Evolutionary conservation across 53 echinoderm and acorn worm genomes (phyloP).

Genomic region (Hippasteria phrygiana): DNA sequence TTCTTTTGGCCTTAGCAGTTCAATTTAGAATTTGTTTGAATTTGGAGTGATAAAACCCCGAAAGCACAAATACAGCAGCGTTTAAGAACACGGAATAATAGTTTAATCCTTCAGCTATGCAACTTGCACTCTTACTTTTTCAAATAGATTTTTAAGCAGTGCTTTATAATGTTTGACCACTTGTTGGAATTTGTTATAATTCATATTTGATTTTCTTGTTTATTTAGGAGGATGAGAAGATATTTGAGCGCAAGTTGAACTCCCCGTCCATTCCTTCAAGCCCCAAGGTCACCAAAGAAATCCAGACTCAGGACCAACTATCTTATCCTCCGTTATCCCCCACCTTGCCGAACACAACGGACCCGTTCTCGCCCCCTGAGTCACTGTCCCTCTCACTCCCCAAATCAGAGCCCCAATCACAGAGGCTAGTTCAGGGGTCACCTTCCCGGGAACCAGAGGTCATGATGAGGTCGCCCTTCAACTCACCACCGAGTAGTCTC

Average conservation of each 20-base stretch:
- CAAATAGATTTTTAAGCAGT: no score
- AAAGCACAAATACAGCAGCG: no score
- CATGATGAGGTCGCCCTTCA: constrained; percentile 2
- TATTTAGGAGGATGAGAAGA: constrained; percentile 58
- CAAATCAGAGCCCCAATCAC: constrained; percentile 23
- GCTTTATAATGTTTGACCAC: neutral
- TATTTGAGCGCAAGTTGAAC: constrained; percentile 18
- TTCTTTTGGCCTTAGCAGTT: no score
- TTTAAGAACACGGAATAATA: no score
- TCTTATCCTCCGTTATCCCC: neutral
- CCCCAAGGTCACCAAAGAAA: constrained; percentile 23
- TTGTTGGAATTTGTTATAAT: neutral
- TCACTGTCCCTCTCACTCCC: neutral
- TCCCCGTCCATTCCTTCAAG: constrained; percentile 1
- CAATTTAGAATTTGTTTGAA: no score
- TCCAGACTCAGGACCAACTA: neutral
- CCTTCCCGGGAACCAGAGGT: neutral
- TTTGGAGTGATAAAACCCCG: no score
- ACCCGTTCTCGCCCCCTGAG: constrained; percentile 26
- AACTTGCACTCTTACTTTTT: no score
- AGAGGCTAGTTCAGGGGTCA: neutral
- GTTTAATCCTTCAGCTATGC: no score
- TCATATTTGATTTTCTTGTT: neutral
- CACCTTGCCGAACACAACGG: constrained; percentile 31
- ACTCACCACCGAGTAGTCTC: constrained; percentile 21